phyloP scores from a whole-genome alignment of 2,888 invertebrate species.

The Stenchaetothrips biformis region DNA sequence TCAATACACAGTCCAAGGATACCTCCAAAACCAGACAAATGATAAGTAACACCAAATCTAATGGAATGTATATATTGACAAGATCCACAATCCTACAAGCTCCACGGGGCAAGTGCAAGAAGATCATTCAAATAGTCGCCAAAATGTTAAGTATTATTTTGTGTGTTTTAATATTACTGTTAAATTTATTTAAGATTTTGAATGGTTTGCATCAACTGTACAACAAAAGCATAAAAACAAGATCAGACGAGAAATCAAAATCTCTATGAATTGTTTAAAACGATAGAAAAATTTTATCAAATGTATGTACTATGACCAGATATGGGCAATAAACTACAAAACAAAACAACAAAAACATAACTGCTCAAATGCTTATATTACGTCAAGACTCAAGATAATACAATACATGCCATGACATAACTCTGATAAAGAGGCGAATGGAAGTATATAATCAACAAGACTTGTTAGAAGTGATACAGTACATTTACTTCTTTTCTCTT shows the following conservation, averaged over 20 bases:
- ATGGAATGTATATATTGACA: no score
- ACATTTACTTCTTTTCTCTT: no score
- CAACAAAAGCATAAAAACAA: background rate
- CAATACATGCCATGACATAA: slow-evolving; percentile 8
- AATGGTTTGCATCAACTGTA: background rate
- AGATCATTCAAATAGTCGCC: background rate
- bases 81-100: no score
- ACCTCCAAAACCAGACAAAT: background rate
- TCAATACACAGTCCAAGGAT: background rate
- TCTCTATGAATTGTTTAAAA: no score
- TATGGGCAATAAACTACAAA: background rate
- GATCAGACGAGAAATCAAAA: no score
- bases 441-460: background rate
- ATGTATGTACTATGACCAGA: no score
- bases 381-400: slow-evolving; percentile 4
- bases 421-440: background rate
- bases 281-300: no score
- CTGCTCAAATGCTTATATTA: background rate
- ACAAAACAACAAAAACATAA: background rate
- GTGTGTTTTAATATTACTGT: background rate
- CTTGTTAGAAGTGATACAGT: background rate
- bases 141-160: background rate
- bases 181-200: background rate
- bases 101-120: background rate
- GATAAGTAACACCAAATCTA: no score